phyloP scores from a whole-genome alignment of 2,888 invertebrate species.

The Scrobipalpa costella region DNA sequence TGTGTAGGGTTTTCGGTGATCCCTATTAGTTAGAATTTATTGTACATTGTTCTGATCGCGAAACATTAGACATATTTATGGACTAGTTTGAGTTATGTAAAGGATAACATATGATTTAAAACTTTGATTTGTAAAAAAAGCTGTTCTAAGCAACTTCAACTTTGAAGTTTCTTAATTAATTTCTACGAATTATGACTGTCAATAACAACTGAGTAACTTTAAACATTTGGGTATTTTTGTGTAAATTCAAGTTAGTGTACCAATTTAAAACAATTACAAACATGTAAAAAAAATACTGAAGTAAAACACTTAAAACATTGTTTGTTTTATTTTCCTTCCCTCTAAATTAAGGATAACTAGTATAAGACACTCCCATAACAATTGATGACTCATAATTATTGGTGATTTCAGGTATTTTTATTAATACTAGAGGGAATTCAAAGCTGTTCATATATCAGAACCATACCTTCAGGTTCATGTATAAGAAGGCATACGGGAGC shows the following conservation, averaged over 20 bases:
- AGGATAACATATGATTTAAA: background rate
- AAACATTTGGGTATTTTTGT: too few species aligned
- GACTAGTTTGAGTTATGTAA: background rate
- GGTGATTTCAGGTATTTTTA: constrained; percentile 72
- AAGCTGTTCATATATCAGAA: constrained; percentile 76
- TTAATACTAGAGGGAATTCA: constrained; percentile 76
- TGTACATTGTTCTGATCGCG: background rate
- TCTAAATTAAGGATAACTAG: constrained; percentile 28
- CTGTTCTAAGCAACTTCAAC: background rate
- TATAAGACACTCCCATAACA: constrained; percentile 17
- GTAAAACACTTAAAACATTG: constrained; percentile 2
- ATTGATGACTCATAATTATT: constrained; percentile 36
- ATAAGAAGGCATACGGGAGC: constrained; percentile 77
- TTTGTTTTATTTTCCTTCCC: constrained; percentile 52
- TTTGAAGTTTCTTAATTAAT: background rate
- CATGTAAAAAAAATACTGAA: background rate
- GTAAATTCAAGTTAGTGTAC: too few species aligned
- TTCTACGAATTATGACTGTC: background rate
- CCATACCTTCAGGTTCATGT: constrained; percentile 77
- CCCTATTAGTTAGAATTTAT: background rate
- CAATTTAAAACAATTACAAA: too few species aligned
- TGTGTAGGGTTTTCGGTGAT: background rate
- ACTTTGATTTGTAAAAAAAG: background rate
- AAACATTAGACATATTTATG: background rate
- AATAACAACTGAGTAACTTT: too few species aligned